phyloP scores from a whole-genome alignment of 53 echinoderm and acorn worm genomes.

The Hippasteria phrygiana region DNA sequence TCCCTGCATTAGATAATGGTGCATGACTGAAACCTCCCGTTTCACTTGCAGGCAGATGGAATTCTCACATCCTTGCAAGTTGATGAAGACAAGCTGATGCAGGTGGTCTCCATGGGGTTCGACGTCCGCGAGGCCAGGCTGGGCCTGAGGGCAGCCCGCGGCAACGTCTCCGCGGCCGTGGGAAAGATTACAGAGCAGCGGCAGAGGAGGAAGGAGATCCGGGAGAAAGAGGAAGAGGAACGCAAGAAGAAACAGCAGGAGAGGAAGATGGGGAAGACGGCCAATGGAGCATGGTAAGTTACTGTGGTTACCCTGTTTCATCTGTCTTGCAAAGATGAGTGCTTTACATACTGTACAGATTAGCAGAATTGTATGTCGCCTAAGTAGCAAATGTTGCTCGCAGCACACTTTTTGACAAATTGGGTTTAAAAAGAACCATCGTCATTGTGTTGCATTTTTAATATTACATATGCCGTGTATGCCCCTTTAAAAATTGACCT shows the following conservation, averaged over 20 bases:
- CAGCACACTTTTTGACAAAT: no score
- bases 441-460: no score
- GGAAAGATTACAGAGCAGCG: conserved; percentile 87
- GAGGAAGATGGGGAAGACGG: conserved; percentile 87
- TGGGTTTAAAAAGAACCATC: no score
- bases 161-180: conserved; percentile 82
- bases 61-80: conserved; percentile 81
- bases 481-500: no score
- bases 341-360: no score
- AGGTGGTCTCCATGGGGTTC: conserved; percentile 90
- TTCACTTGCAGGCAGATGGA: conserved; percentile 70
- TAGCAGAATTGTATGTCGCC: no score
- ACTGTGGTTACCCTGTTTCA: not conserved
- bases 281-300: conserved; percentile 91
- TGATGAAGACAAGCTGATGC: conserved; percentile 91
- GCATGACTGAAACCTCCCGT: not conserved
- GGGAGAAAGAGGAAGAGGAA: conserved; percentile 84
- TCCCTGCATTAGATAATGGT: no score
- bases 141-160: conserved; percentile 84
- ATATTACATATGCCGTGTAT: no score
- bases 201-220: conserved; percentile 80
- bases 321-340: no score
- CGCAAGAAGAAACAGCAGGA: conserved; percentile 67
- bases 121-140: conserved; percentile 91
- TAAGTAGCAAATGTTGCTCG: no score